Conservation (phyloP, 1,140 invertebrate genomes). For the Gonatopus flavifemur region DNA sequence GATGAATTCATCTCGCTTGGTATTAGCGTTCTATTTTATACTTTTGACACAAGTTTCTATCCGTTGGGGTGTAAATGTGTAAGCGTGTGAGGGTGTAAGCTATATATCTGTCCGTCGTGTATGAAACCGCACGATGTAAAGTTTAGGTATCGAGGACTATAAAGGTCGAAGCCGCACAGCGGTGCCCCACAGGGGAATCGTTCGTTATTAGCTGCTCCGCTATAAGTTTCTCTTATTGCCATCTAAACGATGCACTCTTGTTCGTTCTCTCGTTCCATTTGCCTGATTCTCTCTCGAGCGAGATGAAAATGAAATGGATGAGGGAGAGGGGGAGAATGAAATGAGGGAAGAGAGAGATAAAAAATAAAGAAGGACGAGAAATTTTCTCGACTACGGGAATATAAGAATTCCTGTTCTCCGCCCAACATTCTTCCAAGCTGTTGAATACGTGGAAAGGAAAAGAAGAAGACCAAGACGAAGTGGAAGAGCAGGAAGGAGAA, state of each 20-base stretch:
- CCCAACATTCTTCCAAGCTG: too few relatives aligned
- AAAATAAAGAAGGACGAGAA: neutral
- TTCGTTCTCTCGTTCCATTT: neutral
- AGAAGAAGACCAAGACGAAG: neutral
- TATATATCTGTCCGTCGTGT: too few relatives aligned
- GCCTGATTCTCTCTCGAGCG: slow-evolving; percentile 1
- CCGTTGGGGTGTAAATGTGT: too few relatives aligned
- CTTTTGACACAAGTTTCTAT: too few relatives aligned
- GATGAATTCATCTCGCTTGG: too few relatives aligned
- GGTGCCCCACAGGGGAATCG: slow-evolving; percentile 19
- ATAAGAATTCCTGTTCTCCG: too few relatives aligned
- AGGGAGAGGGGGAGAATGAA: neutral
- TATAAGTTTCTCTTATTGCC: slow-evolving; percentile 44
- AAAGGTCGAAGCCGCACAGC: too few relatives aligned
- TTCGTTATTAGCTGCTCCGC: slow-evolving; percentile 20
- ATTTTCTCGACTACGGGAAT: too few relatives aligned
- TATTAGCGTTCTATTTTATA: too few relatives aligned
- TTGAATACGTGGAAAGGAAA: neutral
- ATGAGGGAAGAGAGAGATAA: neutral
- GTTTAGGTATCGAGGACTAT: too few relatives aligned
- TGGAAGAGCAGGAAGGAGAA: neutral
- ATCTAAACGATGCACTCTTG: slow-evolving; percentile 39
- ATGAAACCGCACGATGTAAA: too few relatives aligned
- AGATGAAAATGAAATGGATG: neutral
- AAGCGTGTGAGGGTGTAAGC: too few relatives aligned